These are phyloP conservation scores for Teleopsis dalmanni DNA, from an alignment of 1,140 invertebrate genomes.

Conservation along the genomic window DNA sequence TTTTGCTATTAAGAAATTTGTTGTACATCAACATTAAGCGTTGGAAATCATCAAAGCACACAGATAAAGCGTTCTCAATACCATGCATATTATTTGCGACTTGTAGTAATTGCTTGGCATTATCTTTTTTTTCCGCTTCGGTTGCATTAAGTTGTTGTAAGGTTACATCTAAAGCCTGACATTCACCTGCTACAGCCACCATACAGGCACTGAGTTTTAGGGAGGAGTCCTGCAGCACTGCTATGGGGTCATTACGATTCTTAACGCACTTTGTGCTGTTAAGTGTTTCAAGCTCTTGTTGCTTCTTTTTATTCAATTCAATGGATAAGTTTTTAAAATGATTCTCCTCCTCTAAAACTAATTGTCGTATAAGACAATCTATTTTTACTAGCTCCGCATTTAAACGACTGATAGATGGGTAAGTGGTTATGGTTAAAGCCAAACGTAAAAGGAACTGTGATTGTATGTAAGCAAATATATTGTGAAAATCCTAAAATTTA, in stretches of 20 bases:
- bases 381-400: conserved; percentile 32
- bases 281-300: conserved; percentile 29
- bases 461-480: conserved; percentile 42
- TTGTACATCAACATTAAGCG: conserved; percentile 40
- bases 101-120: conserved; percentile 29
- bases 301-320: conserved; percentile 30
- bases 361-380: conserved; percentile 29
- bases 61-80: conserved; percentile 34
- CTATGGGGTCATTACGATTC: conserved; percentile 27
- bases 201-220: conserved; percentile 38
- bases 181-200: conserved; percentile 39
- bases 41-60: conserved; percentile 41
- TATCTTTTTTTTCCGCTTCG: conserved; percentile 30
- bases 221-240: conserved; percentile 36
- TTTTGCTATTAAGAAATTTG: conserved; percentile 37
- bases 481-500: conserved; percentile 35
- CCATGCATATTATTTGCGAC: conserved; percentile 38
- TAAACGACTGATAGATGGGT: conserved; percentile 31
- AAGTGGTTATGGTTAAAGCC: conserved; percentile 33
- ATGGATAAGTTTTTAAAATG: conserved; percentile 35
- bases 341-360: conserved; percentile 38
- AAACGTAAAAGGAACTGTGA: conserved; percentile 38
- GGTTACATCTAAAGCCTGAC: conserved; percentile 35
- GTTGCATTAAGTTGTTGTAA: conserved; percentile 30
- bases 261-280: conserved; percentile 24